These are phyloP conservation scores for Mesorhabditis spiculigera DNA, from an alignment of 2,888 invertebrate species.

Conservation along the genomic window DNA sequence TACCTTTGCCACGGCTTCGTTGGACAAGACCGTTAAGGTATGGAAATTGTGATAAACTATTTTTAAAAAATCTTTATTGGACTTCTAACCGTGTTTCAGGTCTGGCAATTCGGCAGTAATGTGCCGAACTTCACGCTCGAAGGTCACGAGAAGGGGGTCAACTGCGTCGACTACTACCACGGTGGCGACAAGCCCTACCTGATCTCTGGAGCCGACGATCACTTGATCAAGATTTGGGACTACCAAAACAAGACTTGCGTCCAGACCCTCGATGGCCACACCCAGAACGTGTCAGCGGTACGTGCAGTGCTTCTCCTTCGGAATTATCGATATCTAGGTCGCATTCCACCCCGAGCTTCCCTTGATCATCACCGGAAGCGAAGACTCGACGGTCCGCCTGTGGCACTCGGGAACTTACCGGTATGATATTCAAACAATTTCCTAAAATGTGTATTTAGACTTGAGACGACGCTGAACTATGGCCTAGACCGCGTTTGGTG, in stretches of 20 bases:
- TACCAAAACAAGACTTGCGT: constrained; percentile 68
- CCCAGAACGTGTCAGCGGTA: constrained; percentile 80
- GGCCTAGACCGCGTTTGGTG: constrained; percentile 98
- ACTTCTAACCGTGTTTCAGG: constrained; percentile 9
- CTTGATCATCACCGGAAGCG: constrained; percentile 78
- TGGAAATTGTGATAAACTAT: not conserved
- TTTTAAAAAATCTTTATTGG: not conserved
- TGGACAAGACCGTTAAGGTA: constrained; percentile 90
- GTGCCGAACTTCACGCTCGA: constrained; percentile 95
- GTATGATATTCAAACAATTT: constrained; percentile 16
- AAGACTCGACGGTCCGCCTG: constrained; percentile 80
- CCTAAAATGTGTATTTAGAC: constrained; percentile 40
- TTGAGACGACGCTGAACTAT: constrained; percentile 94
- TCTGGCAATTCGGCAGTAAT: constrained; percentile 97
- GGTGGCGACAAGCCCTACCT: constrained; percentile 98
- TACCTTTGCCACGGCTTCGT: constrained; percentile 97
- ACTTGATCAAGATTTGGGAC: constrained; percentile 97
- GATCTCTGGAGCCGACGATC: constrained; percentile 96
- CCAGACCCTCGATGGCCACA: constrained; percentile 89
- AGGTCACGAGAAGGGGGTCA: constrained; percentile 92
- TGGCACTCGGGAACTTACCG: constrained; percentile 98
- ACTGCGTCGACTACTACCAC: constrained; percentile 97
- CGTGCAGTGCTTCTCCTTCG: not conserved
- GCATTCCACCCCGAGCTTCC: constrained; percentile 97
- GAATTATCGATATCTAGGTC: constrained; percentile 61